Base-by-base conservation (phyloP, 2,113 vertebrate species). In the Cryptotis parvus region DNA sequence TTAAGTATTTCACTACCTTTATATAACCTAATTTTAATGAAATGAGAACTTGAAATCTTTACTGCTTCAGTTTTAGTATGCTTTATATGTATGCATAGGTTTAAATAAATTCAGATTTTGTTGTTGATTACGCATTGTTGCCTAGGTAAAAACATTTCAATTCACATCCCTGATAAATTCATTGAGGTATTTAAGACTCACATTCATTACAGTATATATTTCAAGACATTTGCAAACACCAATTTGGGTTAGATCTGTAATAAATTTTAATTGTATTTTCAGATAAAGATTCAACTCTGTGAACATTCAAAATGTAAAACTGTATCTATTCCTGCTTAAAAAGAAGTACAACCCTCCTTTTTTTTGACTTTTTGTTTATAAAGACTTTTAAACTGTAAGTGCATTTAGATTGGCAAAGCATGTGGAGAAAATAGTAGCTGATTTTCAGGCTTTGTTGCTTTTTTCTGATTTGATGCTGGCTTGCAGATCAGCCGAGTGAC, bases 281-380 rank as follows among this genome's bases (percentile, higher is more conserved):
- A 73, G 85, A 29, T 58, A 70, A n/a, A 69, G 16, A 79, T 63
- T 87, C 90, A 81, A 39, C 24, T 87, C 10, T 69, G 24, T 52
- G 45, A 75, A 68, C 89, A 58, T 75, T 92, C 24, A 81, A 73
- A 92, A 74, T 65, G 73, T 58, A 68, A 66, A 80, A 70, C 63
- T 55, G 1, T 77, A 92, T 43, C 9, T 22, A 20, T 92, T 81
- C 15, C 43, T 8, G 37, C 7, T 55, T 55, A 85, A 55, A n/a
- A 18, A 49, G 72, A 81, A 82, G 9, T 45, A 72, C 55, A 83
- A 9, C 0, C 3, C 5, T 76, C 29, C 6, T 61, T 80, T 83
- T 72, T 31, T 41, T 89, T 92, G 5, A 18, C 12, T 29, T 84
- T 0, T 22, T 3, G 61, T 82, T 69, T 69, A 33, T 27, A 75